A percentile compares a stretch with the other conserved stretches of the same genome.
Evolutionary conservation across 2,888 invertebrate genomes (phyloP).

Genomic region (Pandemis corylana): DNA sequence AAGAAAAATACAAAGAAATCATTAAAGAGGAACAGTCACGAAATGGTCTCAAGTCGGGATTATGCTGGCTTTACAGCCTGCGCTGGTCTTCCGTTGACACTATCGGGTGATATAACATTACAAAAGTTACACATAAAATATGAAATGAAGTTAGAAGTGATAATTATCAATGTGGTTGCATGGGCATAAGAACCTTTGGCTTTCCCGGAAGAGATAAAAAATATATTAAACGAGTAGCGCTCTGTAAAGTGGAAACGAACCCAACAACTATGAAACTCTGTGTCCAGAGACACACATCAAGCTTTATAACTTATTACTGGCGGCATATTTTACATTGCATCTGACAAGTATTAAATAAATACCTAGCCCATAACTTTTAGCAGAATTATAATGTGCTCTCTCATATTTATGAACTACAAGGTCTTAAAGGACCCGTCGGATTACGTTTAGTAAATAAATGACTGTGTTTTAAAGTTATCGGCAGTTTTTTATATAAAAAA

Average conservation of each 20-base stretch:
- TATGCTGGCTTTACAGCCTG: too few relatives aligned
- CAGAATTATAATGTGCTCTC: conserved; percentile 15
- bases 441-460: neutral
- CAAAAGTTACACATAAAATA: too few relatives aligned
- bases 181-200: too few relatives aligned
- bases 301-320: conserved; percentile 17
- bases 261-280: conserved; percentile 2
- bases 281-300: conserved; percentile 10
- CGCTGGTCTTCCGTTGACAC: too few relatives aligned
- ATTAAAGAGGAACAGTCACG: too few relatives aligned
- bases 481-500: neutral
- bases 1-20: too few relatives aligned
- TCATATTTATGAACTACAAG: conserved; percentile 6
- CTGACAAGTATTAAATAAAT: conserved; percentile 25
- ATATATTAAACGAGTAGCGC: too few relatives aligned
- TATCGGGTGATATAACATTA: too few relatives aligned
- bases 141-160: too few relatives aligned
- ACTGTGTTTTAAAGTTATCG: neutral
- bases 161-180: too few relatives aligned
- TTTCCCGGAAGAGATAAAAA: too few relatives aligned
- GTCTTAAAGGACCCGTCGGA: neutral
- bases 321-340: conserved; percentile 13
- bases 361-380: conserved; percentile 18
- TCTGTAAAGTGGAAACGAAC: conserved; percentile 3
- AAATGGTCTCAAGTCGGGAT: too few relatives aligned